A percentile compares a stretch with the other conserved stretches of the same genome.
Conservation (phyloP, 2,888 invertebrate genomes). For the Pogonocherus hispidulus region DNA sequence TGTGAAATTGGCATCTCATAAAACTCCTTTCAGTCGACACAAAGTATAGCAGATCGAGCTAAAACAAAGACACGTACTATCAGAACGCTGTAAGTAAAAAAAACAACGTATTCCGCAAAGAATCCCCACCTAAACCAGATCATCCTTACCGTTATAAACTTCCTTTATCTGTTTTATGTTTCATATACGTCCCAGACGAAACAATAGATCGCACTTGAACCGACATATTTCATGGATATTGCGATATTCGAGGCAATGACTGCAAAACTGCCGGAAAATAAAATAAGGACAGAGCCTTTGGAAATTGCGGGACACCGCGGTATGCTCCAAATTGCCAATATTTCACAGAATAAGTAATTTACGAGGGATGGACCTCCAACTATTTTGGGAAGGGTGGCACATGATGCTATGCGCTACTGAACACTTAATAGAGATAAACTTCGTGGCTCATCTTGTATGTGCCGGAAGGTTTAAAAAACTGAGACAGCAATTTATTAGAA, state of each 20-base stretch:
- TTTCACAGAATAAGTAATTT: conserved; percentile 37
- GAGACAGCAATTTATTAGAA: no score
- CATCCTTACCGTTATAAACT: conserved; percentile 25
- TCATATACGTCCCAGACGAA: conserved; percentile 36
- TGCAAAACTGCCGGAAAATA: conserved; percentile 45
- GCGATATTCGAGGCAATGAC: conserved; percentile 48
- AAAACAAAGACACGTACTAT: conserved; percentile 20
- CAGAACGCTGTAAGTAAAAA: conserved; percentile 19
- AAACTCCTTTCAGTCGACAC: background rate
- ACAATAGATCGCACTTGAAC: conserved; percentile 30
- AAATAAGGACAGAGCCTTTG: conserved; percentile 29
- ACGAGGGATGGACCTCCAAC: conserved; percentile 24
- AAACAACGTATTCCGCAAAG: conserved; percentile 10
- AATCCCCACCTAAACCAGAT: conserved; percentile 2
- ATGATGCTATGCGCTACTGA: background rate
- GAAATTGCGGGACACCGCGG: conserved; percentile 30
- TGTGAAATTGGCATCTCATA: conserved; percentile 23
- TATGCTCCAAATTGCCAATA: conserved; percentile 36
- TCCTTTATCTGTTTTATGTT: conserved; percentile 38
- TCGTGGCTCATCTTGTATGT: no score
- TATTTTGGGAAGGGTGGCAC: conserved; percentile 9
- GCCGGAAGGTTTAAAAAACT: no score
- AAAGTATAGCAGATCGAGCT: background rate
- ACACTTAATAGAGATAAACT: background rate
- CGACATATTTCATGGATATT: conserved; percentile 47